Base-by-base conservation (phyloP, 2,888 invertebrate genomes). In the Oeneis ivallda region DNA sequence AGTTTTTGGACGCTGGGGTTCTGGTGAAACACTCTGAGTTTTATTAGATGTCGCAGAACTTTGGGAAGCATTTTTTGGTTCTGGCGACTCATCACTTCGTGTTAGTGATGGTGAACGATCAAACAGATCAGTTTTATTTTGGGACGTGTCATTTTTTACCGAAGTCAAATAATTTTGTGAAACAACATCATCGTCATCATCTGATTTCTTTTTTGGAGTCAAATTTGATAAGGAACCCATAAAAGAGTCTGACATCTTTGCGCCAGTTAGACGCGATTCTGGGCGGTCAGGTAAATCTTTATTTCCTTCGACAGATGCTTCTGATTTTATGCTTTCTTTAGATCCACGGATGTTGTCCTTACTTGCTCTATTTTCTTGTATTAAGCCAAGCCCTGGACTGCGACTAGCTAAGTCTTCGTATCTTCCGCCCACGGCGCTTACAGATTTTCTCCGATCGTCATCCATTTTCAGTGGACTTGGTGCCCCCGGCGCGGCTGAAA, bases 401-500 rank as follows among this genome's bases (percentile, higher is more conserved):
- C 89, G 86, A 68, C 79, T 84, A 10, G 79, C 70, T 66, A 85
- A 79, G 56, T 92, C 92, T 61, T 92, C 91, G 34, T 83, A 78
- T 68, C 80, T 82, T 26, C 89, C 89, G 49, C 93, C 89, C 41
- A 92, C 82, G 61, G 91, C 84, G 74, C 92, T 92, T 13, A 92
- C 83, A 7, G 93, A 92, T 74, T 91, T 89, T 67, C 93, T 82
- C 59, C 93, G 82, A 75, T 93, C 93, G 72, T 93, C 93, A 70
- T 92, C 90, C 68, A 81, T 69, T 76, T 89, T 87, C 58, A 88
- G 78, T 39, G 88, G 87, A 71, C 88, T 89, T 50, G 89, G 87
- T 68, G 92, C 82, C 19, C 90, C 90, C 50, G 91, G 86, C 71
- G 92, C 92, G 39, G 92, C 92, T 65, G 92, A 88, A 72, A 93